These are phyloP conservation scores for Aculops lycopersici DNA, from an alignment of 1,140 invertebrate species.

Conservation along the genomic window DNA sequence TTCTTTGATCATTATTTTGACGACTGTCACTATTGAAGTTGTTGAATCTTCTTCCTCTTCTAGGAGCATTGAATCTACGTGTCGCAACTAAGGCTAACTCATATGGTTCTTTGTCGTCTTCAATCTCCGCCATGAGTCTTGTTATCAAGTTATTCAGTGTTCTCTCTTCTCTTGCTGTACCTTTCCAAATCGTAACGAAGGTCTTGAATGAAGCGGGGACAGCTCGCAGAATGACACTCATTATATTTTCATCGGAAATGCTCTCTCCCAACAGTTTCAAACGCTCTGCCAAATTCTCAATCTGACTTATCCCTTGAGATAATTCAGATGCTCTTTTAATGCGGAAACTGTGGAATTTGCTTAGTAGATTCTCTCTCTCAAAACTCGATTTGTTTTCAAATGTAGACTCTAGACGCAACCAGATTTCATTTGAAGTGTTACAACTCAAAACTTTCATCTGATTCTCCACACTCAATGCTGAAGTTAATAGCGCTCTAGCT, in stretches of 20 bases:
- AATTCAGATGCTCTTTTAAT: background rate
- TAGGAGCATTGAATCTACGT: background rate
- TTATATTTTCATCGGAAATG: background rate
- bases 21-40: background rate
- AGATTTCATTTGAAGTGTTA: background rate
- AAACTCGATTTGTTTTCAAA: background rate
- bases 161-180: background rate
- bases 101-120: background rate
- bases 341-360: background rate
- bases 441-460: background rate
- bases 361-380: background rate
- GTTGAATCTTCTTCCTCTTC: background rate
- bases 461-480: background rate
- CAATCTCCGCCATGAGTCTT: background rate
- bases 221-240: background rate
- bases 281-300: background rate
- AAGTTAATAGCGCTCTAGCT: background rate
- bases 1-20: background rate
- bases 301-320: background rate
- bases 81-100: background rate
- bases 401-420: background rate
- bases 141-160: background rate
- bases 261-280: background rate
- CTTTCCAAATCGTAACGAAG: background rate
- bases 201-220: background rate